Evolutionary conservation across 2,888 invertebrate species (phyloP).

Genomic region (Mythimna vitellina): DNA sequence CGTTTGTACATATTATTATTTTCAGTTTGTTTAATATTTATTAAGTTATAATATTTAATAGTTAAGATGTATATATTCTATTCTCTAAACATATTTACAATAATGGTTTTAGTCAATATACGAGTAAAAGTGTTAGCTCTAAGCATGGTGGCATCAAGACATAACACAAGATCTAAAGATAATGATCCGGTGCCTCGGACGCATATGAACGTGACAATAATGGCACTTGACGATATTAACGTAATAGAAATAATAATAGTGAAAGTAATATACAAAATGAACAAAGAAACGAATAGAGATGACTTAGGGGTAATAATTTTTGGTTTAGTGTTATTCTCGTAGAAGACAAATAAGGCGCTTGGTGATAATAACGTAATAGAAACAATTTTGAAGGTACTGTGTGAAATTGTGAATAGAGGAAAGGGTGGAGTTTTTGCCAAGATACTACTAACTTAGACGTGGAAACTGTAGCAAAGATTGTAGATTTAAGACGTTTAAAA

Average conservation of each 20-base stretch:
- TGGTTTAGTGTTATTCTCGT: neutral
- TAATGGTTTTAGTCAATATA: slow-evolving; percentile 20
- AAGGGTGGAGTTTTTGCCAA: neutral
- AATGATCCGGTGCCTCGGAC: slow-evolving; percentile 46
- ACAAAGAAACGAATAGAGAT: slow-evolving; percentile 50
- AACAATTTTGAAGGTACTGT: neutral
- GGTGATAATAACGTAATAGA: neutral
- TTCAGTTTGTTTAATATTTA: too few species aligned
- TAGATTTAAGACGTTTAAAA: neutral
- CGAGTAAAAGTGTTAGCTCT: slow-evolving; percentile 38
- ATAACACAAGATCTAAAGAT: slow-evolving; percentile 58
- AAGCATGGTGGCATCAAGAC: slow-evolving; percentile 49
- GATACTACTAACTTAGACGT: neutral
- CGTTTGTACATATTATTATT: too few species aligned
- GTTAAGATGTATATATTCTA: too few species aligned
- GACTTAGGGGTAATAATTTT: neutral
- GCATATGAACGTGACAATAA: slow-evolving; percentile 51
- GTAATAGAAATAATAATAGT: slow-evolving; percentile 76
- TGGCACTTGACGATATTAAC: slow-evolving; percentile 68
- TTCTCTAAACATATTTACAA: neutral
- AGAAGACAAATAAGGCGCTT: neutral
- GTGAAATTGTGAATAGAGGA: neutral
- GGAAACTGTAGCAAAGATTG: too few species aligned
- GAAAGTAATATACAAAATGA: slow-evolving; percentile 71
- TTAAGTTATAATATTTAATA: too few species aligned